Percentiles rank a stretch among this genome's conserved stretches.
These are phyloP conservation scores for Cantharis rustica DNA, from an alignment of 2,888 invertebrate species.

Conservation along the genomic window DNA sequence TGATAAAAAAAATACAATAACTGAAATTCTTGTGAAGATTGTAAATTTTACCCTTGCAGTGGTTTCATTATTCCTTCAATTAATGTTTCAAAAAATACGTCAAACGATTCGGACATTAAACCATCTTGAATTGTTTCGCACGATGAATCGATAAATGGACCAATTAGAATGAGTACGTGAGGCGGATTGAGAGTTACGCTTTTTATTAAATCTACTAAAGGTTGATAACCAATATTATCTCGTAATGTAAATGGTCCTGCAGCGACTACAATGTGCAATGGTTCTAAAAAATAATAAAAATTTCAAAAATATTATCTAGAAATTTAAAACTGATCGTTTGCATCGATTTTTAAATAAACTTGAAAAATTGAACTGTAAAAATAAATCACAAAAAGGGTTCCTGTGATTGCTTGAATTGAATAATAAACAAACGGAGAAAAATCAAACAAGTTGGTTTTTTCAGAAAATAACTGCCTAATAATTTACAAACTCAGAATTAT, in stretches of 20 bases:
- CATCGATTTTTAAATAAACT: too few species aligned
- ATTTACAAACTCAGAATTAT: too few species aligned
- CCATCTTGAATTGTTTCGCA: constrained; percentile 65
- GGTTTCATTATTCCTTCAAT: constrained; percentile 68
- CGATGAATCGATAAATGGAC: constrained; percentile 81
- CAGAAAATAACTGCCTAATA: too few species aligned
- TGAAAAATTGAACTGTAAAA: too few species aligned
- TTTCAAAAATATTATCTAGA: too few species aligned
- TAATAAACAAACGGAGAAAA: too few species aligned
- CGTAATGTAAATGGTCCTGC: constrained; percentile 84
- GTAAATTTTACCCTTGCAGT: constrained; percentile 60
- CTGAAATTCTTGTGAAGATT: not conserved
- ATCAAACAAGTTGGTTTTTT: too few species aligned
- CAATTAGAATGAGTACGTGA: constrained; percentile 79
- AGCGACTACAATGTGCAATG: constrained; percentile 72
- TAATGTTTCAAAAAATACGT: constrained; percentile 74
- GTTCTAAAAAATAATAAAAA: constrained; percentile 56
- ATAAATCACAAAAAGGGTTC: too few species aligned
- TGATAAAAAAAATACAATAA: constrained; percentile 7
- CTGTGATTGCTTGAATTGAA: too few species aligned
- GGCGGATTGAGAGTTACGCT: constrained; percentile 72
- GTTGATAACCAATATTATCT: constrained; percentile 79
- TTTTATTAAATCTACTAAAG: constrained; percentile 74
- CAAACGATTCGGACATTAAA: constrained; percentile 69
- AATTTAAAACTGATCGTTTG: too few species aligned